Evolutionary conservation across 2,797 vertebrate species (phyloP).

Genomic region (Falco peregrinus): DNA sequence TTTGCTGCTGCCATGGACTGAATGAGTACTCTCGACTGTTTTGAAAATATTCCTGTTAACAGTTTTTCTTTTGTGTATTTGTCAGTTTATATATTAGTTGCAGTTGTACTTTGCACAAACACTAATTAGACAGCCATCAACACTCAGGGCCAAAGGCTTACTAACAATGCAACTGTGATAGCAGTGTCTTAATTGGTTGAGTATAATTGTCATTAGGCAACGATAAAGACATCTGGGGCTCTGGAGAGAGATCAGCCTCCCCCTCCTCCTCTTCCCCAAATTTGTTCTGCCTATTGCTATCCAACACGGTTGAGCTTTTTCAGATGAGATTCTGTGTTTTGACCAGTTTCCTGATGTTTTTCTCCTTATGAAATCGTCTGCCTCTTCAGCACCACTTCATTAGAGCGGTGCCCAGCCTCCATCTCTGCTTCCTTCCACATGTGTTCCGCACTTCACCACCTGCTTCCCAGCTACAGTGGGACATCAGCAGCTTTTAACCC

Average conservation of each 20-base stretch:
- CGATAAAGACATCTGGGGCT: constrained; percentile 82
- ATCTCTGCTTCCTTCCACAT: constrained; percentile 3
- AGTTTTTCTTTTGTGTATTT: constrained; percentile 70
- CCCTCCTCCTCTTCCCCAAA: constrained; percentile 57
- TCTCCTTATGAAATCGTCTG: constrained; percentile 38
- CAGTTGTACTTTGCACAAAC: constrained; percentile 72
- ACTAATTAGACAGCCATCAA: constrained; percentile 77
- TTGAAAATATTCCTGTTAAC: constrained; percentile 50
- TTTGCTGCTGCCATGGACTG: constrained; percentile 15
- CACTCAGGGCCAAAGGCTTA: constrained; percentile 72
- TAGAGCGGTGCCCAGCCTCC: constrained; percentile 15
- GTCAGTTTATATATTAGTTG: constrained; percentile 67
- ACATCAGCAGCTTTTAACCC: constrained; percentile 4
- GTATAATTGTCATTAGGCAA: constrained; percentile 80
- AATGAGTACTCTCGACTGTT: neutral
- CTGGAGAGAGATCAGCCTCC: constrained; percentile 77
- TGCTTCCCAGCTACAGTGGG: neutral
- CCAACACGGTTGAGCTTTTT: constrained; percentile 53
- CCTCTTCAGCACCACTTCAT: constrained; percentile 67
- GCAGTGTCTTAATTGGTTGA: constrained; percentile 79
- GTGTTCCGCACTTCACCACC: constrained; percentile 36
- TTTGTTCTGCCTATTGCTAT: constrained; percentile 69
- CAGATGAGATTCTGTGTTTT: constrained; percentile 51
- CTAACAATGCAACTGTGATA: constrained; percentile 78
- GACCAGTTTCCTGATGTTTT: constrained; percentile 57